Conservation (phyloP, 1,140 invertebrate genomes). For the Radopholus similis region DNA sequence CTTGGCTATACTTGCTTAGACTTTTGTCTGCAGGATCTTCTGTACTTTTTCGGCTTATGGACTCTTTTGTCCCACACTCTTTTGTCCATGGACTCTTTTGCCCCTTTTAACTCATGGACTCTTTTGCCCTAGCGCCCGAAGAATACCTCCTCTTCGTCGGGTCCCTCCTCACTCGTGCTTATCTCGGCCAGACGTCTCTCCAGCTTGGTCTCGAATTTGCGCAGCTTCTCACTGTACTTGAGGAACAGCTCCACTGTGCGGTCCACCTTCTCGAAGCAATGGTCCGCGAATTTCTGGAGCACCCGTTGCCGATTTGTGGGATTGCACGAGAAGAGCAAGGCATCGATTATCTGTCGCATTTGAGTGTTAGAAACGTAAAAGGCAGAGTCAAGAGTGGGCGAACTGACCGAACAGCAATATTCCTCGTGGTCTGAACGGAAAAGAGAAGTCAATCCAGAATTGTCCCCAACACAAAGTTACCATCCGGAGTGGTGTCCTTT, state of each 20-base stretch:
- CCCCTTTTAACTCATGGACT: neutral
- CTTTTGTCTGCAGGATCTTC: neutral
- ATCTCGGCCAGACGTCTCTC: conserved; percentile 61
- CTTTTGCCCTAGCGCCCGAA: neutral
- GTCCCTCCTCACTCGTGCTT: conserved; percentile 70
- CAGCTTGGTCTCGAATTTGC: conserved; percentile 62
- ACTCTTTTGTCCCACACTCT: too few species aligned
- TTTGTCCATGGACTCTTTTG: neutral
- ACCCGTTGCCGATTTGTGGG: conserved; percentile 82
- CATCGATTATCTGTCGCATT: conserved; percentile 82
- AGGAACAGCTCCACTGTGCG: conserved; percentile 90
- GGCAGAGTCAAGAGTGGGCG: conserved; percentile 4
- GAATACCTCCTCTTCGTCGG: conserved; percentile 3
- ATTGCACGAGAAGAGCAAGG: conserved; percentile 84
- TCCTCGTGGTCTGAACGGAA: conserved; percentile 76
- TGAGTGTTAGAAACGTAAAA: conserved; percentile 3
- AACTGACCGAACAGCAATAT: conserved; percentile 59
- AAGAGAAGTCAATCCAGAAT: neutral
- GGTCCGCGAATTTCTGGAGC: conserved; percentile 92
- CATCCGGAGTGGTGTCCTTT: conserved; percentile 75
- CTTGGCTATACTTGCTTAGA: neutral
- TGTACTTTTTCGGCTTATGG: too few species aligned
- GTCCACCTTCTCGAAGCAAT: conserved; percentile 97
- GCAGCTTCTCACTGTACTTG: conserved; percentile 70
- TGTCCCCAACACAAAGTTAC: neutral